Percentiles rank a stretch among this genome's conserved stretches.
Conservation (phyloP, 2,888 invertebrate species). For the Caenorhabditis drosophilae region DNA sequence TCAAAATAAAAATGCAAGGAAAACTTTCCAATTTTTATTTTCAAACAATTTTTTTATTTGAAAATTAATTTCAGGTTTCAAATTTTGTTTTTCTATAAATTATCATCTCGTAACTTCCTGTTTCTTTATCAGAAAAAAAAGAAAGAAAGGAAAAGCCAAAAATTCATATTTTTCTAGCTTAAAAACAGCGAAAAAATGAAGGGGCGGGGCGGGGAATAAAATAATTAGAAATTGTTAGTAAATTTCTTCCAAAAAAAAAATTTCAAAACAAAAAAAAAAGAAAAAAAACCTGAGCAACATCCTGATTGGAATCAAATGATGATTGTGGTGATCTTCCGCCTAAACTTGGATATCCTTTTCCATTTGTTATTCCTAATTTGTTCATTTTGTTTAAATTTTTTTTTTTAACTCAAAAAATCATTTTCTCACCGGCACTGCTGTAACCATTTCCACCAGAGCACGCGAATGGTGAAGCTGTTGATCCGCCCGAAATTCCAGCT, state of each 20-base stretch:
- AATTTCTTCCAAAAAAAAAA: too few relatives aligned
- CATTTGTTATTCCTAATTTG: slow-evolving; percentile 18
- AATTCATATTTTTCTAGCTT: too few relatives aligned
- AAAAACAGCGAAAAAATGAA: slow-evolving; percentile 8
- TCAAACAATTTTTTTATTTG: neutral
- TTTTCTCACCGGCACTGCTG: slow-evolving; percentile 51
- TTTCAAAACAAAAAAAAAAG: too few relatives aligned
- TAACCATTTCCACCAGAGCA: slow-evolving; percentile 46
- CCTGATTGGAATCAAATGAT: slow-evolving; percentile 64
- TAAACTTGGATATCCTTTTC: slow-evolving; percentile 49
- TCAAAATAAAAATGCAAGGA: too few relatives aligned
- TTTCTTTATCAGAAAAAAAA: too few relatives aligned
- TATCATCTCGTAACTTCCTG: too few relatives aligned
- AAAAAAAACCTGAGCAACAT: slow-evolving; percentile 57
- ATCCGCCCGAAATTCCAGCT: slow-evolving; percentile 48
- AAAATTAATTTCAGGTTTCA: too few relatives aligned
- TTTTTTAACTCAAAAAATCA: neutral
- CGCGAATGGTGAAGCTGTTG: slow-evolving; percentile 41
- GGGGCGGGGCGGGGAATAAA: too few relatives aligned
- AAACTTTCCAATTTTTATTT: slow-evolving; percentile 11
- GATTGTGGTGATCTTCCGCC: slow-evolving; percentile 63
- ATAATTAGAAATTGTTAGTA: too few relatives aligned
- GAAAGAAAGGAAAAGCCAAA: too few relatives aligned
- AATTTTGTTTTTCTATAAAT: too few relatives aligned
- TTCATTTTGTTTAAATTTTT: neutral